phyloP scores from a whole-genome alignment of 37 sponge, comb jelly and placozoan genomes.

The Tethya wilhelma region DNA sequence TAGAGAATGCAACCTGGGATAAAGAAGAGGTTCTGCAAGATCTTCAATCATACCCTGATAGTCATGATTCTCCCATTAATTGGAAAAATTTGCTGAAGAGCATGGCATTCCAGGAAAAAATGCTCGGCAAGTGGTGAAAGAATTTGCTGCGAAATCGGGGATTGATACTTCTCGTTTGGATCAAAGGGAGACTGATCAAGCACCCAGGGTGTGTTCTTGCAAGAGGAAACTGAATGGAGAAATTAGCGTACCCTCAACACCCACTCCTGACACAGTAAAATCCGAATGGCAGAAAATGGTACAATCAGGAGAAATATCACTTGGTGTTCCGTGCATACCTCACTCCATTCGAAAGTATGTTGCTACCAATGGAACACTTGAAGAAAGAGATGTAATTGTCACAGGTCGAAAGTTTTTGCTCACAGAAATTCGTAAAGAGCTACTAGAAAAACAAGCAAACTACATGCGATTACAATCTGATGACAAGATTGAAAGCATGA shows the following conservation, averaged over 20 bases:
- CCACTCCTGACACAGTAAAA: background rate
- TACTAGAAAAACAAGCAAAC: conserved; percentile 13
- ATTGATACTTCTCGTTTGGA: conserved; percentile 7
- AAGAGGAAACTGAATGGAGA: background rate
- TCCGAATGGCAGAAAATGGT: background rate
- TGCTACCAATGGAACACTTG: background rate
- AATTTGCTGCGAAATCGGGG: background rate
- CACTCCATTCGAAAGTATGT: background rate
- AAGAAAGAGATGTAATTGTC: background rate
- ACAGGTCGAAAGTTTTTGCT: conserved; percentile 25
- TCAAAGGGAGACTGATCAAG: background rate
- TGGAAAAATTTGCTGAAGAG: background rate
- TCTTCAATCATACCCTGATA: background rate
- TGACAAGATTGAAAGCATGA: conserved; percentile 30
- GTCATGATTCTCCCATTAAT: background rate
- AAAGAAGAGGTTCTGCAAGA: background rate
- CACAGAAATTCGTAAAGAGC: conserved; percentile 8
- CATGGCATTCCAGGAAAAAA: conserved; percentile 10
- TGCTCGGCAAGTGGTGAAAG: conserved; percentile 20
- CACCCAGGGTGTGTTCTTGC: background rate
- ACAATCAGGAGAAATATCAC: background rate
- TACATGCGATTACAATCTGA: conserved; percentile 26
- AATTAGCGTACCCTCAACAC: background rate
- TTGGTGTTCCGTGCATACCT: background rate
- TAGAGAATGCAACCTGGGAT: background rate